Base-by-base conservation (phyloP, 2,888 invertebrate genomes). In the Eristalis tenax region DNA sequence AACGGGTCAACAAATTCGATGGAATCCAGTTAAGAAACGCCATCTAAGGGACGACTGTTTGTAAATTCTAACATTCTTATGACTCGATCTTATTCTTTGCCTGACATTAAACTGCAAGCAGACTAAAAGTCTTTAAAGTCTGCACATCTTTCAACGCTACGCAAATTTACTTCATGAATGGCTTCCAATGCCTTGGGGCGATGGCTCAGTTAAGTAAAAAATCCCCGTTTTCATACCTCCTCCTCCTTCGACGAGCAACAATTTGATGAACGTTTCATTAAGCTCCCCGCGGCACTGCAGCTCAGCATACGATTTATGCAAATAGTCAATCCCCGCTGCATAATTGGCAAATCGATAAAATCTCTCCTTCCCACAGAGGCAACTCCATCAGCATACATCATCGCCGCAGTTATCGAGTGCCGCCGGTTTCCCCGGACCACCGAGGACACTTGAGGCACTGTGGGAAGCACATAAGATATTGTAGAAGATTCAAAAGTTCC, bases 291-390 rank as follows among this genome's bases (percentile, higher is more conserved):
- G 26, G 23, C 38, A 38, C 11, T 59, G 26, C 59, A 23, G 23
- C 1, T 0, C 22, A 57, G 26, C 5, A 15, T 23, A 50, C 73
- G 76, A 81, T 81, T 84, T 81, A 85, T 85, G 85, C 68, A 81
- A 85, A 85, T 85, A 77, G 32, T 35, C 40, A 22, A 18, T 26
- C 43, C 40, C 35, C 26, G 40, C 32, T 59, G 40, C 66, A 71
- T 76, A 71, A 26, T 59, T 76, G 66, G 32, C 28, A 11, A 28
- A 26, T 22, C 22, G 59, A 79, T 65, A 69, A 22, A 66, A 65
- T 81, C 71, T 73, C 59, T 23, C 64, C 32, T 57, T 73, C 71
- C 69, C 66, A 80, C 71, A 59, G 84, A 71, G 73, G 63, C 43
- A 50, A 73, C 80, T 71, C 15, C 76, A 73, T 63, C 61, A 38